Evolutionary conservation across 2,113 vertebrate species (phyloP), one percentile per base, ranked within the genome.

Genomic region (Mirounga angustirostris): DNA sequence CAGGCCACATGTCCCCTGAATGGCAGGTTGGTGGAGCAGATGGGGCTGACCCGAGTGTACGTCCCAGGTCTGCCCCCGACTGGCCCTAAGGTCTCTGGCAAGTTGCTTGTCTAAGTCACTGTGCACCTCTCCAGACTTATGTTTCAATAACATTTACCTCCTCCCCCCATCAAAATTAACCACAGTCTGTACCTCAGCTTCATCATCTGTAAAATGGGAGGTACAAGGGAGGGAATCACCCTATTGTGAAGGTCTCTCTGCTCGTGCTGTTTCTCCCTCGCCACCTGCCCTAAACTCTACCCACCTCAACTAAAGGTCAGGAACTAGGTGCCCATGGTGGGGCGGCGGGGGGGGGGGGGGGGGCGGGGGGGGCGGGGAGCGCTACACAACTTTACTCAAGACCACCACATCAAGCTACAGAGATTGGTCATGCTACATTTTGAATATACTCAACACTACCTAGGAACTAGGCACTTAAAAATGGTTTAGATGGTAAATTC

Each of bases 291-390:
- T 85, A 52, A n/a, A 76, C 36, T 43, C 80, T 33, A 36, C 7
- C 26, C 46, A 26, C 10, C 5, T 50, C 46, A 50, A 14, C 43
- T 59, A 19, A 36, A 85, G 11, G 43, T 76, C 33, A 58, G 18
- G 15, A 93, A 33, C 40, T 22, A 59, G 26, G 74, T 40, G 36
- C 33, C 71, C 22, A 5, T 9, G 40, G 40, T 43, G 40, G 40
- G 40, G 40, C 4, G 10, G 33, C 1, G 8, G 21, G 7, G 11
- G 4, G 8, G 10, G 33, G 0, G 8, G 21, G 7, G 11, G 4
- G 8, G 7, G 14, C 2, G 36, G 36, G 36, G 36, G 36, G 36
- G 36, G 7, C 6, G 28, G 63, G 5, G 14, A 12, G 13, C 0
- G 59, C 14, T 63, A 36, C 33, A 50, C 24, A 8, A 28, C n/a